phyloP scores from a whole-genome alignment of 2,113 vertebrate species.

The Hemibagrus wyckioides region DNA sequence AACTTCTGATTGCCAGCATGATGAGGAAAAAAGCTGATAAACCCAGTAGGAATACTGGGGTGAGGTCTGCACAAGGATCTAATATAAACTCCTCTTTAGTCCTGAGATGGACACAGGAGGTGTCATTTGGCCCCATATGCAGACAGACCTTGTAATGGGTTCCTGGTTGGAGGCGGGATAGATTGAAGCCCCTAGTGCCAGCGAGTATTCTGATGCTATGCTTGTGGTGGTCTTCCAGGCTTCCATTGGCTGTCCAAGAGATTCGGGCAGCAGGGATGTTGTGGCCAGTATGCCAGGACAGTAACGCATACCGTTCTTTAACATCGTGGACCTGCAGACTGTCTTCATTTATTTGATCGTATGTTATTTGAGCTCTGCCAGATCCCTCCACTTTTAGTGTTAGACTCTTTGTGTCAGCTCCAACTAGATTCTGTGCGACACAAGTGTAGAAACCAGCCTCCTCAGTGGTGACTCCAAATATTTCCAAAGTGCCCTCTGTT shows the following conservation, averaged over 20 bases:
- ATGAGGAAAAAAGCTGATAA: conserved; percentile 72
- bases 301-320: conserved; percentile 77
- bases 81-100: conserved; percentile 73
- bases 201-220: conserved; percentile 80
- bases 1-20: conserved; percentile 70
- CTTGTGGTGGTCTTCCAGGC: conserved; percentile 57
- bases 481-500: conserved; percentile 88
- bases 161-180: conserved; percentile 85
- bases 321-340: conserved; percentile 75
- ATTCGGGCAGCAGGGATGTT: conserved; percentile 85
- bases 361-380: conserved; percentile 53
- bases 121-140: conserved; percentile 74
- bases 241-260: conserved; percentile 78
- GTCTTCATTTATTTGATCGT: conserved; percentile 53
- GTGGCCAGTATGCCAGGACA: conserved; percentile 80
- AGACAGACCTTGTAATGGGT: conserved; percentile 90
- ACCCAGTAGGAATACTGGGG: conserved; percentile 68
- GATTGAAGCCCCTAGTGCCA: conserved; percentile 86
- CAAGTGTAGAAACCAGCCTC: conserved; percentile 93
- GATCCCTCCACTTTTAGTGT: conserved; percentile 77
- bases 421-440: conserved; percentile 90
- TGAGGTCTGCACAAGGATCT: conserved; percentile 59
- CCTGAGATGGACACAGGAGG: conserved; percentile 75
- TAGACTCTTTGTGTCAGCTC: conserved; percentile 87
- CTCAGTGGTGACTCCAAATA: conserved; percentile 68